A percentile compares a stretch with the other conserved stretches of the same genome.
Conservation (phyloP, 2,888 invertebrate genomes). For the Hypomecis atomaria region DNA sequence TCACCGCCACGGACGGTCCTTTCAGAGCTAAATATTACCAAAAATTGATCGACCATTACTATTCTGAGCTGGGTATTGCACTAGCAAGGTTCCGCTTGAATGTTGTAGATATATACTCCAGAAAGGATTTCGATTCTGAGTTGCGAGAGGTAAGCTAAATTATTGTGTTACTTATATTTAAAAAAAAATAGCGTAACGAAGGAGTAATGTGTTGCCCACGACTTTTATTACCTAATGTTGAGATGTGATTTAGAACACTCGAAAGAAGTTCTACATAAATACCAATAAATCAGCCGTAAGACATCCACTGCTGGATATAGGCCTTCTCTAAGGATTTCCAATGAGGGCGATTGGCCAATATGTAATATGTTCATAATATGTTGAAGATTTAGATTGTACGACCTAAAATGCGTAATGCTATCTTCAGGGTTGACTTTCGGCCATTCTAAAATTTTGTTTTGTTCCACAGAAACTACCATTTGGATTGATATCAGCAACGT, state of each 20-base stretch:
- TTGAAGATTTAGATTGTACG: too few relatives aligned
- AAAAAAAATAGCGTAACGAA: too few relatives aligned
- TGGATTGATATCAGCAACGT: neutral
- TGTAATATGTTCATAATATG: too few relatives aligned
- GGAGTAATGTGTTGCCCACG: too few relatives aligned
- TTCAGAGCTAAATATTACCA: neutral
- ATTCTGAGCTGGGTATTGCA: neutral
- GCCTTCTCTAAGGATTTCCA: too few relatives aligned
- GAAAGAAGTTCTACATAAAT: too few relatives aligned
- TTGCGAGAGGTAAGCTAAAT: neutral
- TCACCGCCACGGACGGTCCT: conserved; percentile 1
- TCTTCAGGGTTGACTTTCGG: too few relatives aligned
- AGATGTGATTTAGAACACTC: neutral
- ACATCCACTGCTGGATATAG: too few relatives aligned
- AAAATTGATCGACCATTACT: neutral
- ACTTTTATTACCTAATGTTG: too few relatives aligned
- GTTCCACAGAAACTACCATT: neutral
- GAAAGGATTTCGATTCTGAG: neutral
- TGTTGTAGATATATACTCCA: neutral
- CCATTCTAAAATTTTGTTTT: neutral
- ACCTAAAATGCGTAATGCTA: too few relatives aligned
- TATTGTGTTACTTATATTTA: neutral
- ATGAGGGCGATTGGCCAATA: too few relatives aligned
- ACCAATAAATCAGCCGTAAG: too few relatives aligned
- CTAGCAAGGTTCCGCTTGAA: neutral